A percentile compares a stretch with the other conserved stretches of the same genome.
These are phyloP conservation scores for Drosophila mulleri DNA, from an alignment of 2,888 invertebrate genomes.

Conservation along the genomic window DNA sequence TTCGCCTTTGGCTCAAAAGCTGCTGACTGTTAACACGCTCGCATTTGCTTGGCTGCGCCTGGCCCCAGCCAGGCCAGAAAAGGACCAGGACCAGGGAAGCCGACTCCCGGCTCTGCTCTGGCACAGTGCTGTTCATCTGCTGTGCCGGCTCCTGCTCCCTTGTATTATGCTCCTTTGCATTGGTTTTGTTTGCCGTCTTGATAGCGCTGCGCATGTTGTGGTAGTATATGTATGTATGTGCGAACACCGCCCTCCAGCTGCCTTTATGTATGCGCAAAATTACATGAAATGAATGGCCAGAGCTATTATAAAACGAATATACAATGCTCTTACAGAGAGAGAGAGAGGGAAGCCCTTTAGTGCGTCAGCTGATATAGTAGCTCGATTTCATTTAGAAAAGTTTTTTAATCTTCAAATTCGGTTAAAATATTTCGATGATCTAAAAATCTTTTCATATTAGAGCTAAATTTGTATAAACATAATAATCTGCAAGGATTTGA, in stretches of 20 bases:
- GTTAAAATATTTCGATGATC: too few species aligned
- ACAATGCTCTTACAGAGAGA: background rate
- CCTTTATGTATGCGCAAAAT: constrained; percentile 15
- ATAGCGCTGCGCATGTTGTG: constrained; percentile 24
- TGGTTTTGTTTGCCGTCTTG: constrained; percentile 64
- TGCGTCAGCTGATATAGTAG: too few species aligned
- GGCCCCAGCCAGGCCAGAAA: constrained; percentile 1
- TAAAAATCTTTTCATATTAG: too few species aligned
- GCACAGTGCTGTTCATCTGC: too few species aligned
- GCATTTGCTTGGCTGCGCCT: constrained; percentile 24
- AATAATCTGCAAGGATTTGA: too few species aligned
- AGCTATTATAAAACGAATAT: background rate
- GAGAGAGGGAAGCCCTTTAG: too few species aligned
- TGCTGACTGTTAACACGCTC: constrained; percentile 71
- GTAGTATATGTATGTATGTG: constrained; percentile 1
- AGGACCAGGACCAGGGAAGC: background rate
- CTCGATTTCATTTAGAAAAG: too few species aligned
- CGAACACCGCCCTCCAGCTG: constrained; percentile 16
- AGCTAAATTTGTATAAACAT: too few species aligned
- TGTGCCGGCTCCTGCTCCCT: background rate
- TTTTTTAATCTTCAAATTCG: too few species aligned
- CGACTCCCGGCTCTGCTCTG: background rate
- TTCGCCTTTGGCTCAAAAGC: constrained; percentile 68
- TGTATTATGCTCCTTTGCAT: constrained; percentile 48
- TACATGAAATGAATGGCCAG: background rate